phyloP scores from a whole-genome alignment of 2,888 invertebrate genomes.

The Drosophila subquinaria region DNA sequence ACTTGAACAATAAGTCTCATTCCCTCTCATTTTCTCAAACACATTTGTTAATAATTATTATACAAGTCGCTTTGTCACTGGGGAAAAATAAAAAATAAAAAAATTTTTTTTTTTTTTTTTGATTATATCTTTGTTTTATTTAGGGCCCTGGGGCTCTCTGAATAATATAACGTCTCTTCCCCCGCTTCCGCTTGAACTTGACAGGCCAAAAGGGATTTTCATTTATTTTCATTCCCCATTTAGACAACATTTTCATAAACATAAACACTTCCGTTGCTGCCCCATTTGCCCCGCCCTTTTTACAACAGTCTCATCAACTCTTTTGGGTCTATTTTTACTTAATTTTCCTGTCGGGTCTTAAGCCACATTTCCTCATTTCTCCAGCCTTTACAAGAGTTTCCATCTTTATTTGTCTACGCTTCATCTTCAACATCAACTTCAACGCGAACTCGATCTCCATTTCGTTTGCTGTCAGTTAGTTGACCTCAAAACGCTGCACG shows the following conservation, averaged over 20 bases:
- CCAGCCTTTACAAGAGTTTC: background rate
- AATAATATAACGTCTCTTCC: conserved; percentile 15
- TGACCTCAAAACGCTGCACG: conserved; percentile 66
- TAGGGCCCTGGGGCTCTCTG: conserved; percentile 36
- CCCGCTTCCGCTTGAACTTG: conserved; percentile 65
- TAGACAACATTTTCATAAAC: conserved; percentile 53
- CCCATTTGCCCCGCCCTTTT: conserved; percentile 7
- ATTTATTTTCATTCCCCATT: conserved; percentile 41
- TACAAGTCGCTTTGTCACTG: conserved; percentile 58
- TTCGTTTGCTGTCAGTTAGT: conserved; percentile 70
- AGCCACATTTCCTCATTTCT: background rate
- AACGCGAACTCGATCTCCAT: conserved; percentile 55
- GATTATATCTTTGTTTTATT: conserved; percentile 13
- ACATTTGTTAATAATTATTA: conserved; percentile 71
- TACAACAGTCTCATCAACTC: conserved; percentile 14
- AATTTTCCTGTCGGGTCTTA: conserved; percentile 69
- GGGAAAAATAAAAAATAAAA: no score
- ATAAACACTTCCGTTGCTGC: conserved; percentile 73
- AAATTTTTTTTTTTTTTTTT: conserved; percentile 11
- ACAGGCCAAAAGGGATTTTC: conserved; percentile 77
- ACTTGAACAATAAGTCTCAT: conserved; percentile 37
- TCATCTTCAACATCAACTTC: conserved; percentile 22
- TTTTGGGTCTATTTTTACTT: conserved; percentile 65
- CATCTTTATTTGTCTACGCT: conserved; percentile 24
- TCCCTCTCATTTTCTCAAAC: conserved; percentile 11